phyloP scores from a whole-genome alignment of 2,888 invertebrate genomes.

The Empis stercorea region DNA sequence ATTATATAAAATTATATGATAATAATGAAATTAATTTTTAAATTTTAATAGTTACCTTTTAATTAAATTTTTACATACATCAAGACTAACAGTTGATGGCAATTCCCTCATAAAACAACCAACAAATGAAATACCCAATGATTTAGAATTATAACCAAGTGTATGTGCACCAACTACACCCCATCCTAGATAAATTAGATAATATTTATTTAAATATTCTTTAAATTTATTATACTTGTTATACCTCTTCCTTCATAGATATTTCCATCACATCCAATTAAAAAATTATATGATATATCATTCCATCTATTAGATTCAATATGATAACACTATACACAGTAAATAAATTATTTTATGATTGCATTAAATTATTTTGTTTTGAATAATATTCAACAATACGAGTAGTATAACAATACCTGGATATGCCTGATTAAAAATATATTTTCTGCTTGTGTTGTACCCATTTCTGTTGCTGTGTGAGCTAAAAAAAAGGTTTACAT shows the following conservation, averaged over 20 bases:
- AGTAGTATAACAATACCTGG: conserved; percentile 26
- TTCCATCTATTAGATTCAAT: conserved; percentile 40
- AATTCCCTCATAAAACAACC: conserved; percentile 39
- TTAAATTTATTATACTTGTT: neutral
- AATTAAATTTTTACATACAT: conserved; percentile 37
- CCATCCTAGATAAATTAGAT: conserved; percentile 33
- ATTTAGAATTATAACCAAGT: conserved; percentile 38
- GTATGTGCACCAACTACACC: conserved; percentile 41
- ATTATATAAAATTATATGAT: conserved; percentile 3
- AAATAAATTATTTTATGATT: no score
- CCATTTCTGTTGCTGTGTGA: conserved; percentile 40
- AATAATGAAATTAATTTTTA: neutral
- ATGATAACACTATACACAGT: conserved; percentile 37
- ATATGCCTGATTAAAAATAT: conserved; percentile 36
- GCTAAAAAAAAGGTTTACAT: conserved; percentile 23
- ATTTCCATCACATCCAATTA: conserved; percentile 44
- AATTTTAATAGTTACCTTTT: conserved; percentile 15
- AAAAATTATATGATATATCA: conserved; percentile 42
- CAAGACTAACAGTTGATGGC: conserved; percentile 34
- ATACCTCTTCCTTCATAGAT: conserved; percentile 41
- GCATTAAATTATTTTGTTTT: neutral
- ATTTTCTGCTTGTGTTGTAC: conserved; percentile 36
- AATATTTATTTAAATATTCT: neutral
- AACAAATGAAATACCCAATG: conserved; percentile 41
- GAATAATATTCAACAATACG: neutral